phyloP scores from a whole-genome alignment of 2,888 invertebrate species.

The Ethmia dodecea region DNA sequence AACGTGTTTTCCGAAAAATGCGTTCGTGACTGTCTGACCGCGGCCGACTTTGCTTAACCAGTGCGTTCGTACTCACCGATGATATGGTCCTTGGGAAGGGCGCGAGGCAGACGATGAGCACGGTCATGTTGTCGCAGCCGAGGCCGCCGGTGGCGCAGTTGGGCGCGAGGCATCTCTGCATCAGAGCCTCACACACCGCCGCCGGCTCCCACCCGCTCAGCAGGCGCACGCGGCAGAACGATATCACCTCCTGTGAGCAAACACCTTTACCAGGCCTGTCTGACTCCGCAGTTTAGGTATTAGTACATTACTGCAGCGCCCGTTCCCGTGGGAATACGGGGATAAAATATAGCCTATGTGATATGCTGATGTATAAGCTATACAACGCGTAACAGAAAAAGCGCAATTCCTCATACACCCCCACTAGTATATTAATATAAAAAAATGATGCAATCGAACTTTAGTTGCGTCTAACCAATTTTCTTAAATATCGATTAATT shows the following conservation, averaged over 20 bases:
- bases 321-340: no score
- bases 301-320: no score
- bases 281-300: no score
- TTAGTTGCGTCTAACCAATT: no score
- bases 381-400: no score
- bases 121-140: slow-evolving; percentile 99
- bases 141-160: slow-evolving; percentile 98
- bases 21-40: background rate
- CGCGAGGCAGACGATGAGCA: slow-evolving; percentile 88
- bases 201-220: slow-evolving; percentile 92
- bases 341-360: no score
- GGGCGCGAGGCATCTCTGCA: slow-evolving; percentile 96
- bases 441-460: no score
- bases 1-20: background rate
- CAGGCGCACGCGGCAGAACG: slow-evolving; percentile 91
- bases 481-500: no score
- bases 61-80: slow-evolving; percentile 28
- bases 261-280: no score
- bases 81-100: slow-evolving; percentile 49
- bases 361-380: no score
- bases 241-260: slow-evolving; percentile 84
- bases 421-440: no score
- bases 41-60: background rate
- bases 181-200: slow-evolving; percentile 96
- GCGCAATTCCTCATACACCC: no score